A percentile compares a stretch with the other conserved stretches of the same genome.
phyloP scores from a whole-genome alignment of 2,888 invertebrate species.

The Coleophora flavipennella region DNA sequence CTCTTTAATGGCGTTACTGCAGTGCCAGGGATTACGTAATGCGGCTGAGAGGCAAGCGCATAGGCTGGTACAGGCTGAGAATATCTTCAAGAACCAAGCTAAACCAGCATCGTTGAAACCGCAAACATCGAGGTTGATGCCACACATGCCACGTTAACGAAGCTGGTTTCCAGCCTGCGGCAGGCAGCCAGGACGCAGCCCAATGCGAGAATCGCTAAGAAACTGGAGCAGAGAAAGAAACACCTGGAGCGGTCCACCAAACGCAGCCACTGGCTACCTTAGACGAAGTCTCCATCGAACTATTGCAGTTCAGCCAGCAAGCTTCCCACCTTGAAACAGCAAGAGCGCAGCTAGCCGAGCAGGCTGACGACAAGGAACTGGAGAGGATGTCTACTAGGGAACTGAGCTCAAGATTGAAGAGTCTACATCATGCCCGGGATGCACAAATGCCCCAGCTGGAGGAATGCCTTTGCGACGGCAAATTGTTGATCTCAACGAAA shows the following conservation, averaged over 20 bases:
- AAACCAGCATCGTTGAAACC: constrained; percentile 92
- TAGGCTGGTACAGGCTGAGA: constrained; percentile 91
- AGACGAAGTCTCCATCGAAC: constrained; percentile 80
- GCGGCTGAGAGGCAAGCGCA: constrained; percentile 88
- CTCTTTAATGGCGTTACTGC: no score
- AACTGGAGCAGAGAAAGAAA: constrained; percentile 90
- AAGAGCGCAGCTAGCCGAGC: constrained; percentile 78
- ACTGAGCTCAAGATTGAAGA: constrained; percentile 45
- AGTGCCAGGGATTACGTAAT: constrained; percentile 95
- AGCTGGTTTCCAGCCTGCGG: constrained; percentile 83
- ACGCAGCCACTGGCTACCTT: constrained; percentile 87
- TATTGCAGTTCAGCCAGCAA: constrained; percentile 78
- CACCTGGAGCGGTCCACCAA: constrained; percentile 84
- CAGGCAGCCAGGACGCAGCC: constrained; percentile 86
- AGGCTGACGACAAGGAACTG: constrained; percentile 81
- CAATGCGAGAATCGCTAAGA: constrained; percentile 90
- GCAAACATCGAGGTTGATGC: constrained; percentile 90
- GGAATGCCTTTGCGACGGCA: constrained; percentile 85
- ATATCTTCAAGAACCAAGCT: constrained; percentile 81
- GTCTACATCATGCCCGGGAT: constrained; percentile 73
- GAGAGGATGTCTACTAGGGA: constrained; percentile 78
- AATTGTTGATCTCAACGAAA: constrained; percentile 85
- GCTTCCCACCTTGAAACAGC: constrained; percentile 81
- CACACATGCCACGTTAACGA: constrained; percentile 87
- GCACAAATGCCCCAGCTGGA: constrained; percentile 80